phyloP scores from a whole-genome alignment of 2,797 vertebrate genomes.

The Bradypus variegatus region DNA sequence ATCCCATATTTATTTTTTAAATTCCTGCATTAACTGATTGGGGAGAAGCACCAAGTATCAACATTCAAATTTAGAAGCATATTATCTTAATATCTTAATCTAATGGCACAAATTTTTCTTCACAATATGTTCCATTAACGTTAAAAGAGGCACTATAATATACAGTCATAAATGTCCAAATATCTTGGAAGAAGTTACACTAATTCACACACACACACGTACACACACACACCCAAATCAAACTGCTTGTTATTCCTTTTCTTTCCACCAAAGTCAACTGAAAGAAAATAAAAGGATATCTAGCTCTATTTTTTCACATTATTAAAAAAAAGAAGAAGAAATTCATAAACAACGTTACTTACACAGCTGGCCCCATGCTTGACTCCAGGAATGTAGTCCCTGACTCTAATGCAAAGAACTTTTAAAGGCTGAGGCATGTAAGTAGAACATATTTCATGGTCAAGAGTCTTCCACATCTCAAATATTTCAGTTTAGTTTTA shows the following conservation, averaged over 20 bases:
- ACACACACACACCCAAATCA: not conserved
- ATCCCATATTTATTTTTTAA: slow-evolving; percentile 10
- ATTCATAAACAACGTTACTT: slow-evolving; percentile 68
- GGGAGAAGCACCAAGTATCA: slow-evolving; percentile 30
- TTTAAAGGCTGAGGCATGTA: slow-evolving; percentile 57
- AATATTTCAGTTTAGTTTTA: slow-evolving; percentile 56
- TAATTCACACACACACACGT: not conserved
- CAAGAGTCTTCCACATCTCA: slow-evolving; percentile 57
- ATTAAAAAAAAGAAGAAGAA: slow-evolving; percentile 41
- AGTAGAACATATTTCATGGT: slow-evolving; percentile 62
- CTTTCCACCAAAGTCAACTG: slow-evolving; percentile 43
- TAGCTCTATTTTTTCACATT: not conserved
- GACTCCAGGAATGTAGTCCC: slow-evolving; percentile 60
- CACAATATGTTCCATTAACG: not conserved
- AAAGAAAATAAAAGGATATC: slow-evolving; percentile 34
- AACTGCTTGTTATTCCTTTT: slow-evolving; percentile 28
- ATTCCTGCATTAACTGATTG: slow-evolving; percentile 14
- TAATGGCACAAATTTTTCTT: not conserved
- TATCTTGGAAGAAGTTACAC: not conserved
- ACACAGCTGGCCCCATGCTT: slow-evolving; percentile 61
- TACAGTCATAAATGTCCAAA: not conserved
- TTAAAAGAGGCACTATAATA: not conserved
- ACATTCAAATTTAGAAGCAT: slow-evolving; percentile 46
- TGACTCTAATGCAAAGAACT: slow-evolving; percentile 65
- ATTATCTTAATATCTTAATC: slow-evolving; percentile 34